Evolutionary conservation across 2,797 vertebrate species (phyloP).

Genomic region (Gouania willdenowi): DNA sequence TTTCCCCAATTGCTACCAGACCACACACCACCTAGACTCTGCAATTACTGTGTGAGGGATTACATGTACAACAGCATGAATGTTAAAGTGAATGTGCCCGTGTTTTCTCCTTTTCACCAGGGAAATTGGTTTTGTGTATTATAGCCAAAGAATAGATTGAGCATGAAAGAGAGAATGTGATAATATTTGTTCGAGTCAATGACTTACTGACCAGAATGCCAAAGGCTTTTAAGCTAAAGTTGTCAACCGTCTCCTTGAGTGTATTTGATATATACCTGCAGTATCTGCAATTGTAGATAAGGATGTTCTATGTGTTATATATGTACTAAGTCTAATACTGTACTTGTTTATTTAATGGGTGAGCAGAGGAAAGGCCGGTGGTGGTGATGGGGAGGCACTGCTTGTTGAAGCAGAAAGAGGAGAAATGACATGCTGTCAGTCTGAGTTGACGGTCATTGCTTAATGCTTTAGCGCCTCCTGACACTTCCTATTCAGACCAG

Average conservation of each 20-base stretch:
- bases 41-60: slow-evolving; percentile 51
- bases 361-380: neutral
- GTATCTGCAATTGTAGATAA: slow-evolving; percentile 36
- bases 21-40: slow-evolving; percentile 51
- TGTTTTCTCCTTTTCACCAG: too few relatives aligned
- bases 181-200: slow-evolving; percentile 49
- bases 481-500: slow-evolving; percentile 61
- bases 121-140: slow-evolving; percentile 15
- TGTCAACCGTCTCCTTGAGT: slow-evolving; percentile 29
- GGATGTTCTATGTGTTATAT: slow-evolving; percentile 19
- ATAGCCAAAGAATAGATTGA: slow-evolving; percentile 15
- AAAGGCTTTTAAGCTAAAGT: slow-evolving; percentile 33
- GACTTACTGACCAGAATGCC: slow-evolving; percentile 45
- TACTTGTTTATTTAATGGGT: slow-evolving; percentile 19
- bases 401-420: slow-evolving; percentile 66
- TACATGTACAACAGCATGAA: too few relatives aligned
- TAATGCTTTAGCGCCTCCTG: slow-evolving; percentile 54
- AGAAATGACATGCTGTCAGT: slow-evolving; percentile 71
- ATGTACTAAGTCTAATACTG: slow-evolving; percentile 10
- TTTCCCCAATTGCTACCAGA: slow-evolving; percentile 34
- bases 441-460: slow-evolving; percentile 65
- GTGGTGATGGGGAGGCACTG: slow-evolving; percentile 31
- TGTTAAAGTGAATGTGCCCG: too few relatives aligned
- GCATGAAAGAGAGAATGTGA: slow-evolving; percentile 26
- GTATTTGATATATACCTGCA: slow-evolving; percentile 53